Base-by-base conservation (phyloP, 2,888 invertebrate genomes). In the Mesorhabditis belari region DNA sequence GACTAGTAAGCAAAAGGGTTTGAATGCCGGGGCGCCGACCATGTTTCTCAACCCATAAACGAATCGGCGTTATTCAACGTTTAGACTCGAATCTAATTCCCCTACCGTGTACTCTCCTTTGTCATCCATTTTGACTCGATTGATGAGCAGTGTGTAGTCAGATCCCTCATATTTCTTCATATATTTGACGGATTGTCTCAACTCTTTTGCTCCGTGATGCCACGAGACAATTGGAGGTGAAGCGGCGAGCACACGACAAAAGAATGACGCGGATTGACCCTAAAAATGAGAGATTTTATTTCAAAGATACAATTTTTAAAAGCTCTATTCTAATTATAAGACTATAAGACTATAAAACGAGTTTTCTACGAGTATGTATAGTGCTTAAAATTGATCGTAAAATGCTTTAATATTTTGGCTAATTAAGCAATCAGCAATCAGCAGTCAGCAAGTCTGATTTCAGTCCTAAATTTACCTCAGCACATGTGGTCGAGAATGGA, bases 151-250 rank as follows among this genome's bases (percentile, higher is more conserved):
- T 83, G 93, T 92, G 83, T 92, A 98, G 81, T 96, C 93, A 77
- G 95, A 92, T 59, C 90, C 92, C 51, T 88, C 87, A 82, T 96
- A 98, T 79, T 94, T 88, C 85, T 96, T 96, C 96, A 98, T 98
- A 84, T 91, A 94, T 84, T 99, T 99, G 70, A 95, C 94, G 74
- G 93, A 93, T 84, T 98, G 96, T 60, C 91, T 86, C 59, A 98
- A 85, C 81, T 95, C 95, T 80, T 88, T 87, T 83, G 91, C 91
- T 83, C 92, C 93, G 80, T 90, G 89, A 71, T 88, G 90, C 98
- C 98, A 99, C 24, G 92, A 90, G 66, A 99, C 87, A 0, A 92
- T 92, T 44, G 96, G 92, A 24, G 93, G 87, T 26, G 96, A 93
- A 0, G 92, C 92, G 52, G 85, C 85, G 80, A 98, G 91, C 74